These are phyloP conservation scores for Drosophila pectinifera DNA, from an alignment of 1,140 invertebrate genomes.

Conservation along the genomic window DNA sequence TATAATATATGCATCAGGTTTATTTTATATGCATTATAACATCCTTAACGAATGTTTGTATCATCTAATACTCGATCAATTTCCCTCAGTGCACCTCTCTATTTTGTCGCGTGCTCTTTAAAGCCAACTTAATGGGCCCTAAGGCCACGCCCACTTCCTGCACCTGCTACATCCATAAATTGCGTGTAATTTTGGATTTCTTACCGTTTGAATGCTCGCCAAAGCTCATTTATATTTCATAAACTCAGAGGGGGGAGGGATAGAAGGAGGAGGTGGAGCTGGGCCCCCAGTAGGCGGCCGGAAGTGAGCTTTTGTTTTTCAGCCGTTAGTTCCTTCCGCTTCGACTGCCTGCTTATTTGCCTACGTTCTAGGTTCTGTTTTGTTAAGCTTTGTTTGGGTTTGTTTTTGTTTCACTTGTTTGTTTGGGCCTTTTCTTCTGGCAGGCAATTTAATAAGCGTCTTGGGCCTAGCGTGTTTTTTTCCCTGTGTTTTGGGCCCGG, in stretches of 20 bases:
- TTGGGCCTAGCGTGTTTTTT: constrained; percentile 36
- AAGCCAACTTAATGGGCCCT: constrained; percentile 38
- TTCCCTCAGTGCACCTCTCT: constrained; percentile 6
- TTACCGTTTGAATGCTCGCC: constrained; percentile 48
- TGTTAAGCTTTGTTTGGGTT: constrained; percentile 1
- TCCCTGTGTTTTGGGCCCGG: not conserved
- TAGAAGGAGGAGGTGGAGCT: not conserved
- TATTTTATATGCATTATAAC: not conserved
- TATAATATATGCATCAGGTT: too few species aligned
- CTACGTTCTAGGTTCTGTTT: constrained; percentile 17
- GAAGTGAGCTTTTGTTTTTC: constrained; percentile 80
- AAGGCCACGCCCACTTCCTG: constrained; percentile 46
- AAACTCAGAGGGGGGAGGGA: constrained; percentile 19
- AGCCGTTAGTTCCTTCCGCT: constrained; percentile 81
- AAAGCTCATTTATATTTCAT: constrained; percentile 79
- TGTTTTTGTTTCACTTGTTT: constrained; percentile 61
- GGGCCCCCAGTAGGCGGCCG: constrained; percentile 26
- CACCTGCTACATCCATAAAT: constrained; percentile 51
- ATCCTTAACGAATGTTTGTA: not conserved
- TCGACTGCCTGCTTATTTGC: constrained; percentile 37
- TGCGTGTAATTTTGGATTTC: constrained; percentile 68
- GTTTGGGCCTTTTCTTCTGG: constrained; percentile 8
- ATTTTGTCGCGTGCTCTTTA: constrained; percentile 59
- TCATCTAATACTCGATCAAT: not conserved
- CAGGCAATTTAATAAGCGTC: constrained; percentile 23